Evolutionary conservation across 2,888 invertebrate genomes (phyloP).

Genomic region (Napeogenes sylphis): DNA sequence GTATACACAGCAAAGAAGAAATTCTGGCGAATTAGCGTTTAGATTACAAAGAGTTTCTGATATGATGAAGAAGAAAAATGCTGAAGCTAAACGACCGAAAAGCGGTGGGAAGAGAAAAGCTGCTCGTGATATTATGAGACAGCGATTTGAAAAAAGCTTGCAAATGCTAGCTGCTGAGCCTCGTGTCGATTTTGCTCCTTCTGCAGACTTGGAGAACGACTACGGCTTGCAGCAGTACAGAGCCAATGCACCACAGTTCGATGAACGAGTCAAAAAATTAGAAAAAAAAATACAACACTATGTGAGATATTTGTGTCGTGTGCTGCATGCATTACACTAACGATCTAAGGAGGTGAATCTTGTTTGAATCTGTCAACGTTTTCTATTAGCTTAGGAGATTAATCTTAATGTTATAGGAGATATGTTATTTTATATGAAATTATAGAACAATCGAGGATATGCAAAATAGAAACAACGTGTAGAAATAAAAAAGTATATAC

Average conservation of each 20-base stretch:
- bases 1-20: slow-evolving; percentile 40
- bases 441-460: no score
- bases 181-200: slow-evolving; percentile 76
- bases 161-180: slow-evolving; percentile 90
- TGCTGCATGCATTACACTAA: slow-evolving; percentile 44
- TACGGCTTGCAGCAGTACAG: slow-evolving; percentile 88
- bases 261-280: slow-evolving; percentile 88
- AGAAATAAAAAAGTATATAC: no score
- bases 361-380: background rate
- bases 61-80: slow-evolving; percentile 85
- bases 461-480: no score
- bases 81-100: slow-evolving; percentile 52
- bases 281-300: slow-evolving; percentile 73
- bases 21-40: slow-evolving; percentile 63
- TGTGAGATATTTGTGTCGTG: slow-evolving; percentile 55
- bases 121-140: slow-evolving; percentile 82
- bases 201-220: slow-evolving; percentile 87
- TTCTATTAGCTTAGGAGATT: background rate
- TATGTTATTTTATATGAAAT: background rate
- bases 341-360: background rate
- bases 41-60: slow-evolving; percentile 86
- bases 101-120: slow-evolving; percentile 53
- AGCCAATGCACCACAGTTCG: slow-evolving; percentile 89
- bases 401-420: background rate
- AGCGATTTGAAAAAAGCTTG: slow-evolving; percentile 90